Percentiles rank a stretch among this genome's conserved stretches.
Conservation (phyloP, 2,888 invertebrate genomes). For the Tigriopus californicus region DNA sequence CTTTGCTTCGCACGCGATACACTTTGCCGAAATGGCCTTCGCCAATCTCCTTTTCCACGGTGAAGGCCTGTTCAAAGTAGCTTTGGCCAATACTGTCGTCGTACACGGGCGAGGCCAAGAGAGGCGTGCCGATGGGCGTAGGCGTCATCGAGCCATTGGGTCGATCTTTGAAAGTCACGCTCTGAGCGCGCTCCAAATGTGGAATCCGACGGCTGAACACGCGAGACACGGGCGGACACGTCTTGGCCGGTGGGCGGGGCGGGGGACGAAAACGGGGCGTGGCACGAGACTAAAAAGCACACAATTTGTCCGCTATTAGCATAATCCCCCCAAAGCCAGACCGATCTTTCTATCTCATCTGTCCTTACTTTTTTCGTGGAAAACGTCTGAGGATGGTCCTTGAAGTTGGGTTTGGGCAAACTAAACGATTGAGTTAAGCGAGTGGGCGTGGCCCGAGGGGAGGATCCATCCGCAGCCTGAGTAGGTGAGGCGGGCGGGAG, state of each 20-base stretch:
- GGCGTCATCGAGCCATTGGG: background rate
- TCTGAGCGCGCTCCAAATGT: background rate
- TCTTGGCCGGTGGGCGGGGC: slow-evolving; percentile 5
- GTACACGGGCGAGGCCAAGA: background rate
- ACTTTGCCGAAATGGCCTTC: slow-evolving; percentile 58
- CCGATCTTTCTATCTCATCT: no score
- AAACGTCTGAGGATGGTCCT: background rate
- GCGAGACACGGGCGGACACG: slow-evolving; percentile 5
- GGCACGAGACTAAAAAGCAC: background rate
- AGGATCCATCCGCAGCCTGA: no score
- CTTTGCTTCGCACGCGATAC: slow-evolving; percentile 42
- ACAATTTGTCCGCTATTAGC: no score
- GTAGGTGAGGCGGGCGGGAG: no score
- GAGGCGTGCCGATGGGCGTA: background rate
- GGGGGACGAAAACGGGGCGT: slow-evolving; percentile 2
- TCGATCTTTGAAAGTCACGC: background rate
- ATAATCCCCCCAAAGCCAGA: no score
- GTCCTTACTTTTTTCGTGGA: background rate
- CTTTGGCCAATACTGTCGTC: background rate
- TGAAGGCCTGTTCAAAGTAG: slow-evolving; percentile 32
- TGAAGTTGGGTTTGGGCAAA: slow-evolving; percentile 4
- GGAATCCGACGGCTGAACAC: background rate
- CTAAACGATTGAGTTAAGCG: background rate
- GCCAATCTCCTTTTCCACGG: slow-evolving; percentile 41
- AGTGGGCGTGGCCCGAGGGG: no score